Conservation (phyloP, 2,888 invertebrate genomes). For the Catotricha subobsoleta region DNA sequence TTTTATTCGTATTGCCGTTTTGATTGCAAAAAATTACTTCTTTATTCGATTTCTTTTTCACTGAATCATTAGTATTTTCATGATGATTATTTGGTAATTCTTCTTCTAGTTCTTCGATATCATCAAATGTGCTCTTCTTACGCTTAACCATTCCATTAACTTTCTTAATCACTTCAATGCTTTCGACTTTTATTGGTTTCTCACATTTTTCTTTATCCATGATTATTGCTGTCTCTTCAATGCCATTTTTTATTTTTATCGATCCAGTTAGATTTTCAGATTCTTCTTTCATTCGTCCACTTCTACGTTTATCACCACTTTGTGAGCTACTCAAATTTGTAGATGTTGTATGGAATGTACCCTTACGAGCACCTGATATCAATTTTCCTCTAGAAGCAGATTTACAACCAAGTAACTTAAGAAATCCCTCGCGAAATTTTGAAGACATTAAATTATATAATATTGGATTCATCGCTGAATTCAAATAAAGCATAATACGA, state of each 20-base stretch:
- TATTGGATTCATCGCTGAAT: slow-evolving; percentile 82
- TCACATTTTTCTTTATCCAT: not conserved
- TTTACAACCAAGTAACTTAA: slow-evolving; percentile 38
- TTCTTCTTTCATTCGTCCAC: slow-evolving; percentile 4
- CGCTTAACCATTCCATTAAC: slow-evolving; percentile 1
- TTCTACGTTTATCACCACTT: slow-evolving; percentile 11
- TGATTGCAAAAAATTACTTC: no score
- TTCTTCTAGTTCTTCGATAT: slow-evolving; percentile 4
- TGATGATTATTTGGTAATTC: no score
- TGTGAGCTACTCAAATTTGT: slow-evolving; percentile 16
- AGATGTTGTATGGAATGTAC: slow-evolving; percentile 18
- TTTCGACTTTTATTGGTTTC: not conserved
- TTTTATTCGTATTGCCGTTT: no score
- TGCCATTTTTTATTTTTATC: slow-evolving; percentile 1
- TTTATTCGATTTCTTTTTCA: no score
- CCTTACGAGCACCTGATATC: slow-evolving; percentile 13
- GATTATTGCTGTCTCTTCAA: not conserved
- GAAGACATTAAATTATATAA: slow-evolving; percentile 84
- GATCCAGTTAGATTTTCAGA: slow-evolving; percentile 1
- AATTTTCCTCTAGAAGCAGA: slow-evolving; percentile 10
- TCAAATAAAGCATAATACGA: slow-evolving; percentile 73
- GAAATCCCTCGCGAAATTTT: slow-evolving; percentile 70
- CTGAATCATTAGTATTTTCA: no score
- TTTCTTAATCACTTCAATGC: not conserved
- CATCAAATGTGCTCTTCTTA: slow-evolving; percentile 1